phyloP scores from a whole-genome alignment of 2,113 vertebrate genomes.

The Hippopotamus amphibius region DNA sequence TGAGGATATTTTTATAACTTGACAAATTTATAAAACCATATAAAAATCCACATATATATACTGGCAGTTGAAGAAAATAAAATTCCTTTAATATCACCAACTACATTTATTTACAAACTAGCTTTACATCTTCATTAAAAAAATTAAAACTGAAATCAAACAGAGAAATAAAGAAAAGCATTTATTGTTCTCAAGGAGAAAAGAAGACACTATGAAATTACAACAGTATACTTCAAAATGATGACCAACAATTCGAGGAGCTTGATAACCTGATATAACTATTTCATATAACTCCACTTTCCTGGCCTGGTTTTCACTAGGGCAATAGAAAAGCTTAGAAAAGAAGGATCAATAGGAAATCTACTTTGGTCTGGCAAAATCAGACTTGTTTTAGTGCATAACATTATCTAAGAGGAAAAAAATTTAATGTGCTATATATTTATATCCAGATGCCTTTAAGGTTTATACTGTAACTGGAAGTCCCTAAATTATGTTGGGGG shows the following conservation, averaged over 20 bases:
- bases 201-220: not conserved
- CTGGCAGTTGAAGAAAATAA: not conserved
- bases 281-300: not conserved
- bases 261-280: not conserved
- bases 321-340: not conserved
- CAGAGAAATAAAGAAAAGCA: constrained; percentile 2
- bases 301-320: not conserved
- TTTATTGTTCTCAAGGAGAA: not conserved
- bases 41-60: not conserved
- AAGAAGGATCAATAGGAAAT: not conserved
- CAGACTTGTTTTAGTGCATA: not conserved
- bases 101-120: not conserved
- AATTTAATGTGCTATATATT: not conserved
- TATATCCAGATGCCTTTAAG: not conserved
- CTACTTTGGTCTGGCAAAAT: constrained; percentile 18
- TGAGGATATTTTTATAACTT: not conserved
- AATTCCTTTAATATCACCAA: not conserved
- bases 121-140: not conserved
- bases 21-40: not conserved
- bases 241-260: not conserved
- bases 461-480: not conserved
- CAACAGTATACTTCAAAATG: constrained; percentile 3
- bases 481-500: not conserved
- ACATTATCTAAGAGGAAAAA: not conserved
- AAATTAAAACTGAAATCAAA: constrained; percentile 37